Evolutionary conservation across 2,888 invertebrate genomes (phyloP), one percentile per base, ranked within the genome.

Genomic region (Encarsia formosa): DNA sequence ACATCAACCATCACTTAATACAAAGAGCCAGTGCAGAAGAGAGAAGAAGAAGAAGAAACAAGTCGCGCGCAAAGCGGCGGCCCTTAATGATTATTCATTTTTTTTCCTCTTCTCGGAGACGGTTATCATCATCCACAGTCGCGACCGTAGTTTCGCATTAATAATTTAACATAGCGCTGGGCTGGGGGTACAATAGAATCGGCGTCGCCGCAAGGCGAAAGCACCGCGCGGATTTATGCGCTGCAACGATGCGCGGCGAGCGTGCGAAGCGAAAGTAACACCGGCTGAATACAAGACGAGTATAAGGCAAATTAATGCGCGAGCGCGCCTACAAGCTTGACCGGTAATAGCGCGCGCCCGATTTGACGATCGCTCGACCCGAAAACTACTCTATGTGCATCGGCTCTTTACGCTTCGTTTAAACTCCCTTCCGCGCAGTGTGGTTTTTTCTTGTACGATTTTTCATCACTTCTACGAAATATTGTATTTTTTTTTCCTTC

Each of bases 41-140:
- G 35, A 18, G 18, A 34, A 23, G 24, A 1, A 46, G 34, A 24
- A 24, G 26, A 13, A 22, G 22, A 22, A 16, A 18, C 16, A 15
- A 38, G 31, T 29, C 19, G 22, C 15, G 11, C 22, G 22, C 41
- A 24, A n/a, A n/a, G 40, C 39, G 23, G 34, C 2, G 4, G 40
- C 51, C 55, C 39, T 45, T 56, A 52, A 56, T 56, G 40, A 52
- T 46, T 42, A 46, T 52, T 52, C 52, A 52, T 56, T 56, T 52
- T n/a, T n/a, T 43, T 44, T 40, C 11, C 13, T 18, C 16, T 5
- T 31, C n/a, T 15, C 20, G 18, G 31, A 34, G 26, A 32, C 38
- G 37, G 31, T 43, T 38, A 51, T 56, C 49, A 52, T 52, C 49
- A 34, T 48, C 51, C 34, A 35, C 8, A 11, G 35, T 23, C 29